Evolutionary conservation across 2,888 invertebrate species (phyloP), one percentile per base, ranked within the genome.

Genomic region (Ctenicera cuprea): DNA sequence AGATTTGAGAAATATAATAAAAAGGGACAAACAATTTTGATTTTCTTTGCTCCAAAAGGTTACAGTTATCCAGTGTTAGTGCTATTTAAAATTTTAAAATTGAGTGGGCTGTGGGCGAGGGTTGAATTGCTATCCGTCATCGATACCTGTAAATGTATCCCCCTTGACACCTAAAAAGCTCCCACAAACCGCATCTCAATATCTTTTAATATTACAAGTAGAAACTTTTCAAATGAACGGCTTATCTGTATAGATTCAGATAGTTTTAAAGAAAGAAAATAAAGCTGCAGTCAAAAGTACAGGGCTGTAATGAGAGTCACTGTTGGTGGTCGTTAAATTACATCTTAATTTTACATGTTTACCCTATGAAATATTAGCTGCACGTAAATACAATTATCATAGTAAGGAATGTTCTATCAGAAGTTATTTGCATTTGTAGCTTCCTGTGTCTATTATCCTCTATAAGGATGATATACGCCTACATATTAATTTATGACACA

Each of bases 401-500:
- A 20, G 22, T 20, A 50, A 4, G 12, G 11, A 9, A 22, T 50
- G 50, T 50, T 20, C 16, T 16, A 48, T 48, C 16, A 48, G 16
- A 48, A 50, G 50, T 0, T 22, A 50, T 22, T 50, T 22, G n/a
- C 50, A 50, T 22, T 50, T 50, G 22, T 12, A 22, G 50, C 50
- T 50, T 22, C 50, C 22, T 22, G 20, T 22, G 22, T 20, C 22
- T 20, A 11, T 50, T 50, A 50, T 50, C 22, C 5, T 22, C 8
- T 20, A 12, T 22, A 22, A 12, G 18, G 9, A 50, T 50, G 11
- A 48, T 48, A 22, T 22, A 50, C 22, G 12, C 50, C 50, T 22
- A 12, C 50, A 50, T 50, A 50, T 22, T 50, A 50, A 50, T 50
- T 50, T 50, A 41, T 41, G 41, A 14, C 14, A 14, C 41, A 2